Evolutionary conservation across 2,888 invertebrate genomes (phyloP).

Genomic region (Anoplius nigerrimus): DNA sequence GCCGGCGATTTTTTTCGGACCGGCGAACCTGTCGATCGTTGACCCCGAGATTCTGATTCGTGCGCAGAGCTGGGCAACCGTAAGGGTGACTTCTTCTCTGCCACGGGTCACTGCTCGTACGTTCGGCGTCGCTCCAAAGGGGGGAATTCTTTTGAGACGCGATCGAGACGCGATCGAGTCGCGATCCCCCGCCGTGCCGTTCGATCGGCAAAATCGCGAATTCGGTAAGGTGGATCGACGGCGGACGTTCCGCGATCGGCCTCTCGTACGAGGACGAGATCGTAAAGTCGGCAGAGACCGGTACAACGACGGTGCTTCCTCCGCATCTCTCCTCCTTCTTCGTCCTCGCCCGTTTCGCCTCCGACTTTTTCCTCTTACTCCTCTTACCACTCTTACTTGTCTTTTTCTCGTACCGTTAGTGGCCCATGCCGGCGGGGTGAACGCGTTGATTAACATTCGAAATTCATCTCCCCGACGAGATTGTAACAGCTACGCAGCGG

Average conservation of each 20-base stretch:
- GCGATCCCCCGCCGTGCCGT: neutral
- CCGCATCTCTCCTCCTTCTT: neutral
- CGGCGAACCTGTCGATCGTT: slow-evolving; percentile 21
- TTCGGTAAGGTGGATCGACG: slow-evolving; percentile 25
- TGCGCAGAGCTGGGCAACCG: slow-evolving; percentile 4
- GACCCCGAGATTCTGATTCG: slow-evolving; percentile 8
- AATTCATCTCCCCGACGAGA: slow-evolving; percentile 27
- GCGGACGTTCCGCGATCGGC: slow-evolving; percentile 16
- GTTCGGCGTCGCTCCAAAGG: neutral
- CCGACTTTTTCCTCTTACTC: slow-evolving; percentile 24
- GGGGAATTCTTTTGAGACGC: too few relatives aligned
- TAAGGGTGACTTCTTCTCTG: too few relatives aligned
- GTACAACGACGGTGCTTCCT: slow-evolving; percentile 6
- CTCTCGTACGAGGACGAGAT: slow-evolving; percentile 29
- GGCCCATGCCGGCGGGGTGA: slow-evolving; percentile 25
- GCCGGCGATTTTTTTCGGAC: slow-evolving; percentile 1
- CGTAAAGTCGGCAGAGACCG: slow-evolving; percentile 32
- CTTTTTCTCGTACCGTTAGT: slow-evolving; percentile 33
- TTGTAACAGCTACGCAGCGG: too few relatives aligned
- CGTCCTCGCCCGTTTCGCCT: slow-evolving; percentile 27
- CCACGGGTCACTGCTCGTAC: too few relatives aligned
- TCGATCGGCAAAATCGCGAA: slow-evolving; percentile 26
- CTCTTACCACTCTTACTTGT: slow-evolving; percentile 12
- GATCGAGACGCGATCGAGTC: neutral
- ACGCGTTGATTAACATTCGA: slow-evolving; percentile 34